Evolutionary conservation across 2,888 invertebrate species (phyloP), one percentile per base, ranked within the genome.

Genomic region (Caenorhabditis sp.): DNA sequence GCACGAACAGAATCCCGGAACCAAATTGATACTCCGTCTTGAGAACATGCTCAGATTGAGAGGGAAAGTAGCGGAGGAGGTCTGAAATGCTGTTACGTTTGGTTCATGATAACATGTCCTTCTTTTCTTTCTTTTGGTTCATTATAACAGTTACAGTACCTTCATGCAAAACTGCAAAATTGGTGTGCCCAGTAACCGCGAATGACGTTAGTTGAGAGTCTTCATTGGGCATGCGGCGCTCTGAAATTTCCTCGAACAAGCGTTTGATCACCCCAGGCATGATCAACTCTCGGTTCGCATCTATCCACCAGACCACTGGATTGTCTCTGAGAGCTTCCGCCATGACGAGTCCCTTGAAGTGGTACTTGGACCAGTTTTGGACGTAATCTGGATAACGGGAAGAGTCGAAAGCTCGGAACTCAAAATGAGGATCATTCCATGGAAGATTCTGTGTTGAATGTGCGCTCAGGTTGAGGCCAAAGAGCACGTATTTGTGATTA

Each of bases 291-390:
- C 64, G 19, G 54, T 75, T 54, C 14, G 74, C 64, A 56, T 75
- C 74, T 0, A 75, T 64, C 64, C 64, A 75, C 56, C 41, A 64
- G 44, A 75, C 38, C 38, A 54, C 54, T 6, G 24, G n/a, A 64
- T 54, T 41, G n/a, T 74, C 74, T 38, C 44, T 38, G 19, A 66
- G 8, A 41, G 51, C 64, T 66, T 75, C 74, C 2, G 74, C 64
- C 19, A 64, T 56, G 19, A 75, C 51, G 3, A 75, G 22, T 19
- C 64, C 49, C 26, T 75, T 75, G 19, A 64, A 75, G 14, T 54
- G 54, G 26, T 75, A 64, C 19, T 38, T 22, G 5, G 38, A 0
- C 22, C 10, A 63, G 1, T 35, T 41, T 0, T 24, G 22, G 14
- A 63, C 63, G 22, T 44, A 44, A 19, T 63, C 28, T 7, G 63